These are phyloP conservation scores for Sinocyclocheilus grahami DNA, from an alignment of 2,113 vertebrate species.

Conservation along the genomic window DNA sequence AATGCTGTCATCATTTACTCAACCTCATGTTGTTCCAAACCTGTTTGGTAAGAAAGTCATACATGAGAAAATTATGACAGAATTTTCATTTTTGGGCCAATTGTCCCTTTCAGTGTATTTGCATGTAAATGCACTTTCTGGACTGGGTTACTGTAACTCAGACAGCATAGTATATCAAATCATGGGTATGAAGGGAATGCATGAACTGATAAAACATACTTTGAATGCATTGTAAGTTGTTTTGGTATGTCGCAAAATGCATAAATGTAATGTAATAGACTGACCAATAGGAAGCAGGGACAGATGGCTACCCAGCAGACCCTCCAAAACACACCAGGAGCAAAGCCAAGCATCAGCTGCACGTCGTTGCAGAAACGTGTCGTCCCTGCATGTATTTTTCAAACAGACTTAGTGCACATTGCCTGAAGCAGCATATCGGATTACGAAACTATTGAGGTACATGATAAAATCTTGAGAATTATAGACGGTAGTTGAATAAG, in stretches of 20 bases:
- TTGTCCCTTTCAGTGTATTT: background rate
- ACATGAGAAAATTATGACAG: background rate
- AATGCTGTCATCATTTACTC: background rate
- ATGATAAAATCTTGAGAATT: background rate
- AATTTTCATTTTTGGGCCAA: background rate
- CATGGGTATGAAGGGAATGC: background rate
- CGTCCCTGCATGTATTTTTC: conserved; percentile 78
- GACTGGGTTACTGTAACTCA: background rate
- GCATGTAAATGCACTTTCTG: background rate
- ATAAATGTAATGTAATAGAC: conserved; percentile 52
- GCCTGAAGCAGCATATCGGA: background rate
- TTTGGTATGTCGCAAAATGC: background rate
- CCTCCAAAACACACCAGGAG: conserved; percentile 91
- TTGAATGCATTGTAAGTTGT: background rate
- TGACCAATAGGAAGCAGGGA: conserved; percentile 93
- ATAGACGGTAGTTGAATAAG: background rate
- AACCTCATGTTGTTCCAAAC: background rate
- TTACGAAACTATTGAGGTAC: conserved; percentile 1
- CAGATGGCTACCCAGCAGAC: conserved; percentile 95
- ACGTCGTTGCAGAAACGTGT: conserved; percentile 90
- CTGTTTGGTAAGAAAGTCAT: background rate
- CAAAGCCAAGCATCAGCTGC: conserved; percentile 92
- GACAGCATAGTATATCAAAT: background rate
- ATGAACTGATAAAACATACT: background rate
- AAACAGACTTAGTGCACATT: conserved; percentile 41